Base-by-base conservation (phyloP, 2,888 invertebrate genomes). In the Drosophila borborema region DNA sequence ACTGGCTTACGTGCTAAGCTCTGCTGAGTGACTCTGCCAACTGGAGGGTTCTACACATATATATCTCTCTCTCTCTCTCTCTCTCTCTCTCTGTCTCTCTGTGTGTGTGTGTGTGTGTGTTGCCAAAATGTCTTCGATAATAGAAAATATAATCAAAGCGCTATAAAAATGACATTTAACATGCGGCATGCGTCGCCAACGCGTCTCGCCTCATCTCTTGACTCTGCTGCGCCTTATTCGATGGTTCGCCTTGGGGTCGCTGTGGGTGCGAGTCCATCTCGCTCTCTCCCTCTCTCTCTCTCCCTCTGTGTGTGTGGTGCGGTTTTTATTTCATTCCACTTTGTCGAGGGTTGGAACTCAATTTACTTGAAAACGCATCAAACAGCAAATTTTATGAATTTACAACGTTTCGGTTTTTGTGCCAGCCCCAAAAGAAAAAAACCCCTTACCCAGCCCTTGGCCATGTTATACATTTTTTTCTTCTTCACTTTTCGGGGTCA, bases 121-220 rank as follows among this genome's bases (percentile, higher is more conserved):
- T 81, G 72, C 79, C 87, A 81, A 83, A 85, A 86, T 86, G 89
- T 82, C 86, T 79, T 86, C 86, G 86, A 88, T 86, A 86, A 87
- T 90, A 87, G 86, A 90, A 87, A 90, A 87, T 90, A 90, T 87
- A 87, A 87, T 87, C 86, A 90, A 87, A 87, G 86, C 89, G 89
- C 89, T 80, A 87, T 87, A 87, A 87, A 87, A 87, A 87, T 90
- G 90, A 90, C 86, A 87, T 87, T 87, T 87, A 90, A 90, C 85
- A 86, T 86, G 85, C 85, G 85, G 83, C 86, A 59, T 80, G 90
- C 86, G 90, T 90, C 81, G 90, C 86, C 86, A 72, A 59, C 73
- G 86, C 75, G 89, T 82, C 89, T 80, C 83, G 64, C 40, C 64
- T 58, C 49, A 43, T 56, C 55, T 53, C 59, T 38, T 40, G 23